A percentile compares a stretch with the other conserved stretches of the same genome.
These are phyloP conservation scores for Tor tambroides DNA, from an alignment of 2,113 vertebrate genomes.

Conservation along the genomic window DNA sequence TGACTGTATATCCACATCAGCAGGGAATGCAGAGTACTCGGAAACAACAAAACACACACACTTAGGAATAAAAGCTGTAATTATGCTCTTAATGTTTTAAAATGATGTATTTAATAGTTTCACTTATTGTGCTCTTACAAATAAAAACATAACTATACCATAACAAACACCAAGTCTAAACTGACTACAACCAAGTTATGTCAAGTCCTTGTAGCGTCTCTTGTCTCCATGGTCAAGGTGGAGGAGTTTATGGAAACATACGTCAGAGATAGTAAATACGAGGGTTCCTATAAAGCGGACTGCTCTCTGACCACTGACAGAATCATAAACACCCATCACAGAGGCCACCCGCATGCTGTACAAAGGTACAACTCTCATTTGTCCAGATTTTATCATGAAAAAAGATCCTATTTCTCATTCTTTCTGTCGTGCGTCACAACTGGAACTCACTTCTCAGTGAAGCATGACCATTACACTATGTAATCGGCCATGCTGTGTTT, in stretches of 20 bases:
- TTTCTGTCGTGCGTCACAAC: not conserved
- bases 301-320: conserved; percentile 48
- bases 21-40: not conserved
- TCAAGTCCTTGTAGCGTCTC: conserved; percentile 55
- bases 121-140: too few relatives aligned
- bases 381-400: not conserved
- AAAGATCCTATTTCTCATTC: not conserved
- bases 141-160: too few relatives aligned
- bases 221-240: conserved; percentile 58
- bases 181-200: conserved; percentile 24
- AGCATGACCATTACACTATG: not conserved
- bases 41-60: not conserved
- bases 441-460: not conserved
- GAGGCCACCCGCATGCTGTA: not conserved
- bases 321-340: conserved; percentile 60
- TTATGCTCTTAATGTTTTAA: not conserved
- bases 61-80: not conserved
- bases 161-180: not conserved
- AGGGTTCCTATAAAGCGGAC: conserved; percentile 68
- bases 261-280: conserved; percentile 68
- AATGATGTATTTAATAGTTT: not conserved
- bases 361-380: conserved; percentile 8
- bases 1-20: conserved; percentile 34
- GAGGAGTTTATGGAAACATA: conserved; percentile 63
- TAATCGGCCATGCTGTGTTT: not conserved